Conservation (phyloP, 2,113 vertebrate genomes). For the Chascanopsetta lugubris region DNA sequence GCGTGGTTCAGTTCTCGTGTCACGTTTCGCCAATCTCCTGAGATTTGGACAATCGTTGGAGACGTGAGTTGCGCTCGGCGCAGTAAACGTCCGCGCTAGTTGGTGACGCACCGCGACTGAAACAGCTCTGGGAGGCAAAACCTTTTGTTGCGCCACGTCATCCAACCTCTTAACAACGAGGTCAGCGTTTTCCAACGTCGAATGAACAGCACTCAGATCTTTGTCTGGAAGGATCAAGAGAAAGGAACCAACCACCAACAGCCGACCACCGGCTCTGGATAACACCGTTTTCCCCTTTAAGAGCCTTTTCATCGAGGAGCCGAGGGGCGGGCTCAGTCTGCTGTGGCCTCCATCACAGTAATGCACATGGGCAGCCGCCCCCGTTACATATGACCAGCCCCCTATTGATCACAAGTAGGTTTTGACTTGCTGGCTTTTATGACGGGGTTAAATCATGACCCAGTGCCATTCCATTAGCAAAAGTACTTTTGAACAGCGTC, state of each 20-base stretch:
- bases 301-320: conserved; percentile 14
- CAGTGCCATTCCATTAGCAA: conserved; percentile 77
- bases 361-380: conserved; percentile 67
- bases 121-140: too few relatives aligned
- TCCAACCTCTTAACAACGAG: too few relatives aligned
- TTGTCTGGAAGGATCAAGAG: background rate
- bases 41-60: too few relatives aligned
- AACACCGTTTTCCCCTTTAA: background rate
- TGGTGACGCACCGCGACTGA: too few relatives aligned
- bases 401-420: conserved; percentile 76
- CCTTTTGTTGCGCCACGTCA: too few relatives aligned
- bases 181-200: too few relatives aligned
- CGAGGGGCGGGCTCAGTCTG: background rate
- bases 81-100: too few relatives aligned
- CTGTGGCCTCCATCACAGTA: conserved; percentile 59
- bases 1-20: too few relatives aligned
- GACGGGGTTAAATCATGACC: conserved; percentile 73
- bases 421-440: conserved; percentile 69
- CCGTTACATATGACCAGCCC: conserved; percentile 71
- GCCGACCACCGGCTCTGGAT: too few relatives aligned
- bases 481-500: conserved; percentile 66
- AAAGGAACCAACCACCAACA: background rate
- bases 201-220: too few relatives aligned
- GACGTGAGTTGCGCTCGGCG: too few relatives aligned
- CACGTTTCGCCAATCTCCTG: too few relatives aligned